phyloP scores from a whole-genome alignment of 2,797 vertebrate genomes.

The Urophycis tenuis region DNA sequence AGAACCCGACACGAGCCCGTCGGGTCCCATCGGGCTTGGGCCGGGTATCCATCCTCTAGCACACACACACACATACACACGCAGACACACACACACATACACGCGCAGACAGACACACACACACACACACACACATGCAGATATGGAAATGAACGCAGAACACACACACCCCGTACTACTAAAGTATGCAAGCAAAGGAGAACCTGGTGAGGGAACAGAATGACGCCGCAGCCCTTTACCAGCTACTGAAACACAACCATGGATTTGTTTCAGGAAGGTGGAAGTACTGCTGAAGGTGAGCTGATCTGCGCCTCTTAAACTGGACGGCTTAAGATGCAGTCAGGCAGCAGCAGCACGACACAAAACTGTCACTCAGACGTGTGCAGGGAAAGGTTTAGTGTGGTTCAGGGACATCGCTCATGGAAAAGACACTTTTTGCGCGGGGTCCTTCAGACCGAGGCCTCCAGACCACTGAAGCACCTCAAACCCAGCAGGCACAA shows the following conservation, averaged over 20 bases:
- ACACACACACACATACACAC: constrained; percentile 2
- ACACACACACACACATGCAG: neutral
- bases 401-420: constrained; percentile 43
- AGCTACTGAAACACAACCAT: neutral
- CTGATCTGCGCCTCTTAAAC: constrained; percentile 13
- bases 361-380: neutral
- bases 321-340: constrained; percentile 23
- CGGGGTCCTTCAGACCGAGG: neutral
- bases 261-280: neutral
- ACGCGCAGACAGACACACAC: neutral
- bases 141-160: neutral
- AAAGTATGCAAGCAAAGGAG: neutral
- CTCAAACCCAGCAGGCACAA: too few species aligned
- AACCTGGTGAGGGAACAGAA: neutral
- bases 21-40: too few species aligned
- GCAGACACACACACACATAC: neutral
- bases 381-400: constrained; percentile 38
- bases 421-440: constrained; percentile 31
- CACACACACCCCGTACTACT: neutral
- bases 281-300: constrained; percentile 20
- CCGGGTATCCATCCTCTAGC: too few species aligned
- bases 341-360: constrained; percentile 31
- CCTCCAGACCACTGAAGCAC: neutral
- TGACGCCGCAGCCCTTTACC: constrained; percentile 9
- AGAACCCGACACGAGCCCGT: too few species aligned